Evolutionary conservation across 2,888 invertebrate genomes (phyloP).

Genomic region (Periphyllus acericola): DNA sequence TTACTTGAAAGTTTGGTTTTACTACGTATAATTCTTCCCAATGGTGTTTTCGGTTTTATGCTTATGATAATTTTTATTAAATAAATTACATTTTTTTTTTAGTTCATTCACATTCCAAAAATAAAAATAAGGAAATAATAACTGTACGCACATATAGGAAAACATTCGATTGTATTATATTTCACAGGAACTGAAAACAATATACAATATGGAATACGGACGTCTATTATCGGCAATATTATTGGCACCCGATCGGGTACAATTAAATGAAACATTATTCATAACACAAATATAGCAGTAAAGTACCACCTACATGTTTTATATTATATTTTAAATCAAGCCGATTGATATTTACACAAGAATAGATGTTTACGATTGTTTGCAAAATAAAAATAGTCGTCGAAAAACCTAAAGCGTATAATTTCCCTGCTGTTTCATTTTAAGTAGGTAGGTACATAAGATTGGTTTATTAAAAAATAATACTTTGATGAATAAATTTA

Average conservation of each 20-base stretch:
- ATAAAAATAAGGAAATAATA: not conserved
- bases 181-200: not conserved
- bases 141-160: not conserved
- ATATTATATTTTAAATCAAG: not conserved
- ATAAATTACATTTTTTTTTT: no score
- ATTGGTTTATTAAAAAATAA: not conserved
- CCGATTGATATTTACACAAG: not conserved
- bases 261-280: not conserved
- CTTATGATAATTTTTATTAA: not conserved
- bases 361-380: not conserved
- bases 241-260: not conserved
- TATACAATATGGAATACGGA: not conserved
- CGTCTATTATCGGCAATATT: not conserved
- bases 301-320: not conserved
- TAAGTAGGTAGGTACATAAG: not conserved
- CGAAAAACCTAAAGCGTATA: not conserved
- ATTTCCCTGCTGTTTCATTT: not conserved
- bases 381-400: not conserved
- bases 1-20: conserved; percentile 35
- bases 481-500: not conserved
- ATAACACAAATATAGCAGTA: not conserved
- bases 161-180: not conserved
- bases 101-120: not conserved
- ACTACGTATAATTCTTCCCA: not conserved
- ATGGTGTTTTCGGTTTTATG: not conserved